Conservation (phyloP, 2,888 invertebrate genomes). For the Allolobophora icterica region DNA sequence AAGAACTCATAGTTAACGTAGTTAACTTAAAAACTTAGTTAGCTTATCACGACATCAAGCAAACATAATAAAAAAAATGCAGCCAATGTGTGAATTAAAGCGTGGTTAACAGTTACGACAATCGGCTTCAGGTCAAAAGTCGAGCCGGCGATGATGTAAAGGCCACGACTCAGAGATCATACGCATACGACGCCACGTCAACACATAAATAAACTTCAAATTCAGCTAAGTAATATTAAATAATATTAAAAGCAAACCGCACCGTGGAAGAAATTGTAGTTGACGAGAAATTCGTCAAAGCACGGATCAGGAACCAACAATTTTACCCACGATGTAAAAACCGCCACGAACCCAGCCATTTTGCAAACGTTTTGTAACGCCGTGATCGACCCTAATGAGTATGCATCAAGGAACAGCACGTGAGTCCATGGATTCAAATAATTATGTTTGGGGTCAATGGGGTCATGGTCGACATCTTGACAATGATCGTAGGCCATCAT, state of each 20-base stretch:
- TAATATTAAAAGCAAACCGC: constrained; percentile 59
- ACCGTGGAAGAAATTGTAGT: constrained; percentile 86
- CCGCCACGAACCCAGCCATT: constrained; percentile 32
- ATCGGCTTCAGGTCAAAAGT: not conserved
- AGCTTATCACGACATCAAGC: not conserved
- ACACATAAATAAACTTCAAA: not conserved
- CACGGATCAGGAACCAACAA: constrained; percentile 76
- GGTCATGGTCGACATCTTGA: too few relatives aligned
- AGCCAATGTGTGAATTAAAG: not conserved
- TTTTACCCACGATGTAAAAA: constrained; percentile 37
- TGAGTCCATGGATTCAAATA: not conserved
- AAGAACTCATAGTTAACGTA: not conserved
- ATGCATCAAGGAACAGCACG: not conserved
- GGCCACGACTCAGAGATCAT: not conserved
- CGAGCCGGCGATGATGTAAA: too few relatives aligned
- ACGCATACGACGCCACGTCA: not conserved
- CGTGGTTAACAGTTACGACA: not conserved
- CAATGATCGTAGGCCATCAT: too few relatives aligned
- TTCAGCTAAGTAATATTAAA: too few relatives aligned
- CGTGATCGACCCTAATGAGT: not conserved
- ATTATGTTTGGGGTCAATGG: too few relatives aligned
- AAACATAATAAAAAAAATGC: not conserved
- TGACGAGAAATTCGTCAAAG: constrained; percentile 81
- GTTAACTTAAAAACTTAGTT: not conserved
- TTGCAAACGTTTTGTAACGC: not conserved